phyloP scores from a whole-genome alignment of 2,113 vertebrate genomes.

The Pelmatolapia mariae region DNA sequence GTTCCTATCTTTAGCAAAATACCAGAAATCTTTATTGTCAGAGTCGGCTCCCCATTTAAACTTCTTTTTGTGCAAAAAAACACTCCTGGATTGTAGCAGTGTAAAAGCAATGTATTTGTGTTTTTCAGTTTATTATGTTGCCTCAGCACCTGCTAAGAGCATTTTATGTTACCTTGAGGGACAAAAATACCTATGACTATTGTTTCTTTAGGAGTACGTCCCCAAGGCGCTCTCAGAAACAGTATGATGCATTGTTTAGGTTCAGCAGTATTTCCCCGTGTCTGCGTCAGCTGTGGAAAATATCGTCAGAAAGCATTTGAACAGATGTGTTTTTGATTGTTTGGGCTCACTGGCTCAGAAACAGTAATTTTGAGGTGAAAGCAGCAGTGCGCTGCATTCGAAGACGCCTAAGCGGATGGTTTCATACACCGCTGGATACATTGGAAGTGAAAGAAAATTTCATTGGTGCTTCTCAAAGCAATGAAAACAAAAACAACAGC shows the following conservation, averaged over 20 bases:
- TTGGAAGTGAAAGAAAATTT: not conserved
- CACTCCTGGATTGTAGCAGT: not conserved
- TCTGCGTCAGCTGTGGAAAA: not conserved
- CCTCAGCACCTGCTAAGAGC: not conserved
- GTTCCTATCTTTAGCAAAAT: not conserved
- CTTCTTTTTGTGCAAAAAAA: not conserved
- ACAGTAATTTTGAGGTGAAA: not conserved
- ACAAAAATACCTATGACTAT: constrained; percentile 2
- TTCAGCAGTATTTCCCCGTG: not conserved
- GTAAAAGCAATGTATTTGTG: not conserved
- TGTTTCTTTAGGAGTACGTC: constrained; percentile 8
- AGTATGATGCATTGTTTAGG: constrained; percentile 28
- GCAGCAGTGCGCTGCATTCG: not conserved
- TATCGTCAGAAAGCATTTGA: not conserved
- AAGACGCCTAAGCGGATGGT: not conserved
- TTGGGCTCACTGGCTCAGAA: not conserved
- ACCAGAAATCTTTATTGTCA: not conserved
- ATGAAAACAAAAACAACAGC: not conserved
- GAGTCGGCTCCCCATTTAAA: not conserved
- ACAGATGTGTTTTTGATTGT: not conserved
- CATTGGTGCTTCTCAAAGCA: not conserved
- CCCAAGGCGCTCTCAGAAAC: not conserved
- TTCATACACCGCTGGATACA: not conserved
- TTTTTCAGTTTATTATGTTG: not conserved
- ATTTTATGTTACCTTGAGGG: not conserved